Base-by-base conservation (phyloP, 2,113 vertebrate species). In the Indri indri region DNA sequence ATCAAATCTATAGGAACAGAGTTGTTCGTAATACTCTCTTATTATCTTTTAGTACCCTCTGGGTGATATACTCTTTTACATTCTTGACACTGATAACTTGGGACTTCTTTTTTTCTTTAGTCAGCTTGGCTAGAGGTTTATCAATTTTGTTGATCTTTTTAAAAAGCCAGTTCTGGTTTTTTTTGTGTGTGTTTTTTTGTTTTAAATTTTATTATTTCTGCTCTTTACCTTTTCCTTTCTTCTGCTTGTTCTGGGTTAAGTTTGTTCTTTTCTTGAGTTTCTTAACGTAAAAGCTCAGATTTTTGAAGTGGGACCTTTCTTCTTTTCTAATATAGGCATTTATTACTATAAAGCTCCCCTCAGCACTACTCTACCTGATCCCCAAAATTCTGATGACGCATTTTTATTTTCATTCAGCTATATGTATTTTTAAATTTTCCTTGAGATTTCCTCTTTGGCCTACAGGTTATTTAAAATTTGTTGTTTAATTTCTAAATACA, bases 131-230 rank as follows among this genome's bases (percentile, higher is more conserved):
- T 54, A 63, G 3, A 91, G n/a, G 73, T 63, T 77, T 61, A 37
- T 37, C n/a, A 77, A 70, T 50, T 73, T 82, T 45, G 88, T 37
- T 66, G 52, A 83, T 42, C 32, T 77, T 37, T 65, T 16, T 3
- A 47, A 61, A 68, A 84, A n/a, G 66, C 13, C 2, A 73, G 40
- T 34, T n/a, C 77, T 71, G 71, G 23, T 17, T 47, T 85, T 68
- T 23, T 66, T 90, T 47, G 63, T n/a, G 66, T 80, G 14, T 71
- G 14, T 88, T 85, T 96, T 63, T 57, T 32, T 52, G 50, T 70
- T 77, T 85, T 61, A 66, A 71, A 86, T 52, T 96, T 89, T 73
- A 57, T 73, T 89, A 71, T 47, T 96, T 92, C 37, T 82, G 22
- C 9, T 93, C 45, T 70, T 81, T 73, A n/a, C 32, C 40, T 89